These are phyloP conservation scores for Apteryx owenii DNA, from an alignment of 2,113 vertebrate genomes.

Conservation along the genomic window DNA sequence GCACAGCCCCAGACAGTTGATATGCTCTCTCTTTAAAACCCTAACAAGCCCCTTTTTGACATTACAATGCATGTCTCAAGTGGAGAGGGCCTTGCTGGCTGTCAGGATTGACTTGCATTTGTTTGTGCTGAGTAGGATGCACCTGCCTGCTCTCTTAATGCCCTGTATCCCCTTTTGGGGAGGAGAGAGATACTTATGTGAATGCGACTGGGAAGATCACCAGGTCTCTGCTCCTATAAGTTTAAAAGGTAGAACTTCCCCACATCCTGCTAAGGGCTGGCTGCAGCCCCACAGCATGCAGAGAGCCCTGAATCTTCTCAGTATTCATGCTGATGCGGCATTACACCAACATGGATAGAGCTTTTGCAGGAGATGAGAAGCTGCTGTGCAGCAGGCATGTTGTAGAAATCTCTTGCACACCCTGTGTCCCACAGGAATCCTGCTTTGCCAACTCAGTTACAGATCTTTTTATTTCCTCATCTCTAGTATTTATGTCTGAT, in stretches of 20 bases:
- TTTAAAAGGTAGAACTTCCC: background rate
- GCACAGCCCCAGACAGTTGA: accelerated
- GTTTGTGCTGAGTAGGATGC: too few species aligned
- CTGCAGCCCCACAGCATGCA: background rate
- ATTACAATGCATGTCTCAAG: background rate
- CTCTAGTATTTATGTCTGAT: conserved; percentile 29
- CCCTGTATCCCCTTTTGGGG: accelerated
- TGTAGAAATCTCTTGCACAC: background rate
- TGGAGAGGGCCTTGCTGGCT: background rate
- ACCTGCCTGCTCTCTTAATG: accelerated
- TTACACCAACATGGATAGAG: too few species aligned
- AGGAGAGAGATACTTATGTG: background rate
- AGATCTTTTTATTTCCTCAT: background rate
- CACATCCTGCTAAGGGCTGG: background rate
- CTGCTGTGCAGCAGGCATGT: background rate
- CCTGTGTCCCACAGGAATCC: background rate
- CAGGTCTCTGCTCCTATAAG: background rate
- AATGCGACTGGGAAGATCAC: background rate
- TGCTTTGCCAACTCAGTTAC: background rate
- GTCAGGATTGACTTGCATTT: background rate
- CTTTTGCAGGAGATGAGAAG: background rate
- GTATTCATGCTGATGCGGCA: accelerated
- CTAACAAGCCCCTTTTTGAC: background rate
- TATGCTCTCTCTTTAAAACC: background rate
- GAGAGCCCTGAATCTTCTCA: background rate